Percentiles rank a stretch among this genome's conserved stretches.
Evolutionary conservation across 2,888 invertebrate species (phyloP).

Genomic region (Drosophila melanosoma): DNA sequence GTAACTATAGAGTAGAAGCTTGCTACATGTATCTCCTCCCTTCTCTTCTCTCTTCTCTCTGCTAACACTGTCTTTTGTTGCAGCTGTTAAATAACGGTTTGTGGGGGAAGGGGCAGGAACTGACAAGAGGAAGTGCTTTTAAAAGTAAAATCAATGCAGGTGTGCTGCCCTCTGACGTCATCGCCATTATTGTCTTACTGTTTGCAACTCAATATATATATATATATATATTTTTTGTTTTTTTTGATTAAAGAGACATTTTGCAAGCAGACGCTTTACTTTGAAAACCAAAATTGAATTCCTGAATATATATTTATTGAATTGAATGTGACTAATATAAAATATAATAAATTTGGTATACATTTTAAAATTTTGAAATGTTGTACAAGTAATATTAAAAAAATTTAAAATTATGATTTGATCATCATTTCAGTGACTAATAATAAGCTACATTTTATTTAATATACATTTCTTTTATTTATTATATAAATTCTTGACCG

Average conservation of each 20-base stretch:
- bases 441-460: no score
- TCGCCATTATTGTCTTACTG: constrained; percentile 12
- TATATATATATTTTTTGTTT: not conserved
- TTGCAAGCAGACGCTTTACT: not conserved
- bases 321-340: not conserved
- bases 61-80: constrained; percentile 31
- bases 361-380: no score
- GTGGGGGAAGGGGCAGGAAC: not conserved
- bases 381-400: no score
- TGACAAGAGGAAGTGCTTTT: constrained; percentile 57
- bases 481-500: not conserved
- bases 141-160: constrained; percentile 68
- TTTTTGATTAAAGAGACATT: not conserved
- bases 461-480: not conserved
- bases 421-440: no score
- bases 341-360: not conserved
- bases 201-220: no score
- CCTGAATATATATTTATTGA: not conserved
- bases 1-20: constrained; percentile 7
- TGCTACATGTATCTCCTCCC: constrained; percentile 19
- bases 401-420: no score
- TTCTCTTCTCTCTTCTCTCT: not conserved
- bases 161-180: constrained; percentile 59
- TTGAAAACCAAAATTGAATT: not conserved
- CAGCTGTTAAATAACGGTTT: constrained; percentile 56